A percentile compares a stretch with the other conserved stretches of the same genome.
phyloP scores from a whole-genome alignment of 2,888 invertebrate genomes.

The Pyrrhia umbra region DNA sequence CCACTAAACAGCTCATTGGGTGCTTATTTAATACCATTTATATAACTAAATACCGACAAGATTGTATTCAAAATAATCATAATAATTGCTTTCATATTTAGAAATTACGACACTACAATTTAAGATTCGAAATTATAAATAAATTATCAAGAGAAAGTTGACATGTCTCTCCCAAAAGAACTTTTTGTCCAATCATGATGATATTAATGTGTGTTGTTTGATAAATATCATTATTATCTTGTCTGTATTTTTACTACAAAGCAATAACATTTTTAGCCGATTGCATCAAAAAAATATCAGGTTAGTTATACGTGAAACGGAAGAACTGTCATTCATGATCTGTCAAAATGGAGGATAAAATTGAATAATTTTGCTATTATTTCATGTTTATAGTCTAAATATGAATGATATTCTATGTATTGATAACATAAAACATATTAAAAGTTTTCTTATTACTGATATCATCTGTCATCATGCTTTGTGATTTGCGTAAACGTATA shows the following conservation, averaged over 20 bases:
- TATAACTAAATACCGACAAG: not conserved
- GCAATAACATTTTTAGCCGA: not conserved
- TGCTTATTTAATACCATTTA: not conserved
- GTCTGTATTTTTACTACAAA: not conserved
- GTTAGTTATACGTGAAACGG: no score
- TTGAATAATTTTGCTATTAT: no score
- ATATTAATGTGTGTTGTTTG: not conserved
- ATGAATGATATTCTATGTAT: no score
- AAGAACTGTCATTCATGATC: no score
- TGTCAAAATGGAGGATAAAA: no score
- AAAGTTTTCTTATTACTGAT: no score
- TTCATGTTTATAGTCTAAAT: no score
- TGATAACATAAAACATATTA: no score
- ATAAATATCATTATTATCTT: not conserved
- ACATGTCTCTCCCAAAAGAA: constrained; percentile 22
- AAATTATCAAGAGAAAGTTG: constrained; percentile 39
- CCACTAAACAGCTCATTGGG: not conserved
- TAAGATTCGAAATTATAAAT: not conserved
- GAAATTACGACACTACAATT: constrained; percentile 13
- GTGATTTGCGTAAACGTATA: no score
- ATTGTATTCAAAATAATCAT: not conserved
- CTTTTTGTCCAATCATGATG: constrained; percentile 35
- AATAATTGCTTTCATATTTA: constrained; percentile 18
- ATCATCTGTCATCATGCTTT: no score
- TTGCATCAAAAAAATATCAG: not conserved